Base-by-base conservation (phyloP, 2,888 invertebrate genomes). In the Apoderus coryli region DNA sequence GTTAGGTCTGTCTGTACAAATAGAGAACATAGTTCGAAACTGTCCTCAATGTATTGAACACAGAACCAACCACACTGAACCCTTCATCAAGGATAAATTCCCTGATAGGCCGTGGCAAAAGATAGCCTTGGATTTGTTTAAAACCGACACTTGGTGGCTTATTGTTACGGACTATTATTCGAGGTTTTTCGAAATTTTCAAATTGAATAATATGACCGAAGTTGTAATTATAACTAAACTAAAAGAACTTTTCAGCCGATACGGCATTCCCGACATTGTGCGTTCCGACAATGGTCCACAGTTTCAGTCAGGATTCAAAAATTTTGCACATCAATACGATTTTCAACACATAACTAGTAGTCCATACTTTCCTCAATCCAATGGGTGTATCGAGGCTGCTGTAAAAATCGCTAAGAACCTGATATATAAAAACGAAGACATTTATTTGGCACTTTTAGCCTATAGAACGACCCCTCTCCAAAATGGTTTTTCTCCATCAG, bases 251-350 rank as follows among this genome's bases (percentile, higher is more conserved):
- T 47, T 48, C 34, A 23, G 39, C 10, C 32, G 43, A 32, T 40
- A 38, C 34, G 45, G 44, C 12, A 36, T 42, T 11, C 40, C 44
- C 6, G 42, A 46, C 16, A 34, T 39, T 15, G 38, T 45, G 7
- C 33, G 41, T 30, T 36, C 41, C 6, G 46, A 45, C 32, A 44
- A 44, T 33, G 43, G 40, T 16, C 37, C 38, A 4, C 45, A 45
- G 25, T 46, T 47, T 26, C 34, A 34, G 16, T 28, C 19, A n/a
- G 27, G 32, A 29, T 42, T 41, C 30, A 32, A 33, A 10, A 16
- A 36, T 12, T 41, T 42, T 31, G n/a, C n/a, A n/a, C n/a, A n/a
- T n/a, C n/a, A n/a, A n/a, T n/a, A n/a, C n/a, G n/a, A n/a, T n/a
- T n/a, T n/a, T n/a, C n/a, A n/a, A n/a, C n/a, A n/a, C n/a, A n/a